Base-by-base conservation (phyloP, 2,113 vertebrate genomes). In the Poecile atricapillus region DNA sequence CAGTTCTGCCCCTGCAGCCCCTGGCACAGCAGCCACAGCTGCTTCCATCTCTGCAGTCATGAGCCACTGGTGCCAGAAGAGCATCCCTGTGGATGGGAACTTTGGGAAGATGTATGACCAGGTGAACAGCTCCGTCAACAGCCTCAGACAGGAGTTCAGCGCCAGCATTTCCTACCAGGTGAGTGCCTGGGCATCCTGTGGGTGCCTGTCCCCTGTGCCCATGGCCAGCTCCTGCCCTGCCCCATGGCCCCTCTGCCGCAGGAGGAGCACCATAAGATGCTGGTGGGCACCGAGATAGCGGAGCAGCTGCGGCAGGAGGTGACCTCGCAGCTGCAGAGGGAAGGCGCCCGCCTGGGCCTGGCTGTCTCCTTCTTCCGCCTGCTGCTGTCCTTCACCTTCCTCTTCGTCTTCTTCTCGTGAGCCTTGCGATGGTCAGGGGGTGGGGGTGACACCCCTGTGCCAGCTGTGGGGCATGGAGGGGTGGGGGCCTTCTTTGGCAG, bases 61-160 rank as follows among this genome's bases (percentile, higher is more conserved):
- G 97, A 96, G 84, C 0, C 11, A 46, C 0, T 99, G 99, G 99
- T 99, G 99, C 77, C 27, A 23, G 6, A 87, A 97, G 2, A 97
- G 96, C 22, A 95, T 99, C 83, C 99, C 99, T 0, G 97, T 99
- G 73, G 99, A 99, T n/a, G 97, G 98, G n/a, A 99, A 99, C 97
- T 99, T 99, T 0, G 99, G 99, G 25, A 95, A 97, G 50, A 96
- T 97, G 31, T 99, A 98, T 0, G 98, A 99, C 86, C 96, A 93
- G 19, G 92, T 99, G 17, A 98, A 98, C 67, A 5, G 3, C 8
- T 98, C 99, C 0, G 83, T 99, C 15, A 69, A 80, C 7, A 95
- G 67, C 15, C 96, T 99, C 52, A 76, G 95, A 19, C 83, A 95
- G 68, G 98, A 99, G 23, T 99, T 99, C 96, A 97, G 83, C 0